These are phyloP conservation scores for Ceratina japonica DNA, from an alignment of 1,140 invertebrate species.

Conservation along the genomic window DNA sequence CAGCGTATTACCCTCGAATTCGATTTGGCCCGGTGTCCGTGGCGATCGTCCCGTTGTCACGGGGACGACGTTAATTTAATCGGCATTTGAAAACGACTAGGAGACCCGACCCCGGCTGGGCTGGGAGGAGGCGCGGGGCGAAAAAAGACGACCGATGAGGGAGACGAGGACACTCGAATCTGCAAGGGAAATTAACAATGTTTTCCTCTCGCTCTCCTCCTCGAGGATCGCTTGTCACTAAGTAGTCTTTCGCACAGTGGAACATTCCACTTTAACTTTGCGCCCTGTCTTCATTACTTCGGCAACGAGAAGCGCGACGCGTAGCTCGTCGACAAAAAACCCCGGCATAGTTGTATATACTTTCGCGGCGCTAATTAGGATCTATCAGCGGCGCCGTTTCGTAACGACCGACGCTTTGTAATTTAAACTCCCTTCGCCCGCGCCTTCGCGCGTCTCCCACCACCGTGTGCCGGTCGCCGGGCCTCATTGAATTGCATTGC, in stretches of 20 bases:
- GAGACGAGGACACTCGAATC: conserved; percentile 61
- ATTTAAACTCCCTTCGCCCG: conserved; percentile 10
- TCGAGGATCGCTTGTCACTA: conserved; percentile 65
- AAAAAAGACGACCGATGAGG: neutral
- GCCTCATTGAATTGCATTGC: conserved; percentile 25
- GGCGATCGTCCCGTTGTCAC: conserved; percentile 57
- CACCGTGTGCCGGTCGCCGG: neutral
- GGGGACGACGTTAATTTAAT: conserved; percentile 66
- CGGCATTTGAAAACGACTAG: conserved; percentile 62
- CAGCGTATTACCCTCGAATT: conserved; percentile 52
- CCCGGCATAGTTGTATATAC: conserved; percentile 31
- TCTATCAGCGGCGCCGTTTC: conserved; percentile 26
- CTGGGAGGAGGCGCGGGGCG: conserved; percentile 7
- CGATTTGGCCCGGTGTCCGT: conserved; percentile 53
- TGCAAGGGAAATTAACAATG: conserved; percentile 73
- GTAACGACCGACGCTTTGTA: conserved; percentile 35
- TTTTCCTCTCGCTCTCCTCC: conserved; percentile 66
- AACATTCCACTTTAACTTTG: conserved; percentile 64
- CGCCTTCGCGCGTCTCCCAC: neutral
- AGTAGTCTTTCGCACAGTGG: conserved; percentile 57
- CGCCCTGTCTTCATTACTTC: conserved; percentile 51
- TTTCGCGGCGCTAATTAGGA: conserved; percentile 34
- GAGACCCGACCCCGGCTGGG: neutral
- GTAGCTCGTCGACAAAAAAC: neutral
- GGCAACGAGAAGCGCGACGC: neutral